phyloP scores from a whole-genome alignment of 2,113 vertebrate species.

The Suncus etruscus region DNA sequence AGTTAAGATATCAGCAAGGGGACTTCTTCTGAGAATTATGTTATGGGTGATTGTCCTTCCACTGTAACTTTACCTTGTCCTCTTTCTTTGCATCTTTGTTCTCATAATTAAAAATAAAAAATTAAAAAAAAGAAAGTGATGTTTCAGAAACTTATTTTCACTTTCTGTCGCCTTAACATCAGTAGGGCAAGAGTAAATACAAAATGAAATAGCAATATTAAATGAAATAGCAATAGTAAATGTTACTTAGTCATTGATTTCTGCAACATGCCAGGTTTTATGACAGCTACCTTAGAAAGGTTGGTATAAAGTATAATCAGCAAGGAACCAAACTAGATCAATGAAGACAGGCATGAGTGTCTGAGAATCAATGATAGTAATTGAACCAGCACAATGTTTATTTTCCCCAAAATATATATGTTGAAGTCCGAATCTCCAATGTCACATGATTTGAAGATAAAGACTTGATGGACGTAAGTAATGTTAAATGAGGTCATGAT shows the following conservation, averaged over 20 bases:
- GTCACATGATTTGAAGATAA: neutral
- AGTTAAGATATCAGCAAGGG: too few species aligned
- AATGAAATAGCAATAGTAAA: conserved; percentile 46
- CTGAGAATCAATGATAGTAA: neutral
- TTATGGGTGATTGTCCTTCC: too few species aligned
- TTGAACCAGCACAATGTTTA: neutral
- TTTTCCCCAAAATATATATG: neutral
- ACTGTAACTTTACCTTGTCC: too few species aligned
- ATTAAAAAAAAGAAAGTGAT: neutral
- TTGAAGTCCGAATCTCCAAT: neutral
- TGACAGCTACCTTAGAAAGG: neutral
- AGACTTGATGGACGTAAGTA: neutral
- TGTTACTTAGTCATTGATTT: neutral
- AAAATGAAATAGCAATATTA: conserved; percentile 39
- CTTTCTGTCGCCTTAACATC: neutral
- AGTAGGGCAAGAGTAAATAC: conserved; percentile 23
- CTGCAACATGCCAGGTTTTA: too few species aligned
- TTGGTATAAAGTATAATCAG: neutral
- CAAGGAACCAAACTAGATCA: neutral
- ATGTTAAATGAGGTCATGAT: neutral
- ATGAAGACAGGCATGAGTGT: neutral
- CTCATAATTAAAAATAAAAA: too few species aligned
- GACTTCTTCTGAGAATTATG: too few species aligned
- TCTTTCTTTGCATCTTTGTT: too few species aligned
- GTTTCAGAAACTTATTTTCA: conserved; percentile 17